These are phyloP conservation scores for Sebastes goodei DNA, from an alignment of 2,797 vertebrate genomes.

Conservation along the genomic window DNA sequence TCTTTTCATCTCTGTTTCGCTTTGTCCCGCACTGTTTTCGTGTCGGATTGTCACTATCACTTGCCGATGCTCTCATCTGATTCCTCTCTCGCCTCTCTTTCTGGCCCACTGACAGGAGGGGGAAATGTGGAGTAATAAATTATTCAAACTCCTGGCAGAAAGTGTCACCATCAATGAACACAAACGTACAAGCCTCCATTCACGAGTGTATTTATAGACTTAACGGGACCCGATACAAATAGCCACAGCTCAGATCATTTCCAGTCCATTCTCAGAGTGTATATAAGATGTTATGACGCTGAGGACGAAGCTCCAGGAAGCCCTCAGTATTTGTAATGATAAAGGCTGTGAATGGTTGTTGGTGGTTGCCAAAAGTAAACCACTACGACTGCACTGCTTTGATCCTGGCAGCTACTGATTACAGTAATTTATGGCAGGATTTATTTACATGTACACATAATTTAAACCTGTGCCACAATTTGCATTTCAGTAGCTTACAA, in stretches of 20 bases:
- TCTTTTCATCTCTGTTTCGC: slow-evolving; percentile 37
- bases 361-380: neutral
- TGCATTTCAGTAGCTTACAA: neutral
- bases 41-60: slow-evolving; percentile 1
- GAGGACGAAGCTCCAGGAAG: neutral
- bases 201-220: slow-evolving; percentile 40
- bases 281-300: neutral
- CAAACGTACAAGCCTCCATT: slow-evolving; percentile 11
- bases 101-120: neutral
- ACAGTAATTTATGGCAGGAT: neutral
- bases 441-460: neutral
- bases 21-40: slow-evolving; percentile 37
- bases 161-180: slow-evolving; percentile 43
- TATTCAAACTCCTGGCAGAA: slow-evolving; percentile 57
- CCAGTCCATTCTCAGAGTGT: neutral
- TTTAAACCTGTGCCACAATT: neutral
- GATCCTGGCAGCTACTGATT: neutral
- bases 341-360: neutral
- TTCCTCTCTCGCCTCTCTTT: slow-evolving; percentile 18
- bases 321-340: neutral
- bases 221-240: neutral
- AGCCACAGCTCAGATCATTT: slow-evolving; percentile 14
- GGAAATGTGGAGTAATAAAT: slow-evolving; percentile 39
- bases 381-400: neutral
- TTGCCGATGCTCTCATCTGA: slow-evolving; percentile 15